Percentiles rank a stretch among this genome's conserved stretches.
Conservation (phyloP, 2,797 vertebrate species). For the Philypnodon macrostomus region DNA sequence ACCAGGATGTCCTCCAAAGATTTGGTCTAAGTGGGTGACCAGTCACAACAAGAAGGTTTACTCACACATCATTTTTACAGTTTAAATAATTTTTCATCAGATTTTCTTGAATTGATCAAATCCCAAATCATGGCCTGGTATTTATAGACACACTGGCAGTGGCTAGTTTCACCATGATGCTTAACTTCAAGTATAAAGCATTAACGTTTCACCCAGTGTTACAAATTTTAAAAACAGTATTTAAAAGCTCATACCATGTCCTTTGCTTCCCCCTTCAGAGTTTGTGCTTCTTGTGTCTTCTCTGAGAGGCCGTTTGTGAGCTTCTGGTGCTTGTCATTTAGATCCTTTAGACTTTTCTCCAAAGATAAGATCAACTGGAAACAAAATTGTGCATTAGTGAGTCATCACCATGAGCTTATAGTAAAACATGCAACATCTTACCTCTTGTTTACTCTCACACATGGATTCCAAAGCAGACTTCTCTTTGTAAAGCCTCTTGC, state of each 20-base stretch:
- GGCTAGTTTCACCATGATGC: no score
- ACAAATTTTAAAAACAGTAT: no score
- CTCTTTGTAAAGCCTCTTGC: constrained; percentile 60
- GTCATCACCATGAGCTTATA: not conserved
- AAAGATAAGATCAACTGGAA: constrained; percentile 69
- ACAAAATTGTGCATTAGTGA: constrained; percentile 11
- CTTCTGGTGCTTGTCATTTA: constrained; percentile 62
- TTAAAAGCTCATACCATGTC: constrained; percentile 72
- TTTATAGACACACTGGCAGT: no score
- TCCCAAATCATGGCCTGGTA: no score
- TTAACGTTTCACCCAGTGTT: no score
- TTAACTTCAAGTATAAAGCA: no score
- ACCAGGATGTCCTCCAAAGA: constrained; percentile 62
- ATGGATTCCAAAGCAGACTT: constrained; percentile 71
- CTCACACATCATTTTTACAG: no score
- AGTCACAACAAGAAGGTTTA: not conserved
- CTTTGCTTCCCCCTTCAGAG: constrained; percentile 47
- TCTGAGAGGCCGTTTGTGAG: constrained; percentile 66
- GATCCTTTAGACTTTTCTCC: constrained; percentile 64
- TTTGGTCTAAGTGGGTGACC: constrained; percentile 62
- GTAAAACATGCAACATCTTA: constrained; percentile 26
- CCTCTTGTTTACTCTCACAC: constrained; percentile 75
- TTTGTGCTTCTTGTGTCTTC: constrained; percentile 60
- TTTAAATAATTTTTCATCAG: no score
- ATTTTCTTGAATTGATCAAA: no score